Percentiles rank a stretch among this genome's conserved stretches.
Evolutionary conservation across 2,888 invertebrate genomes (phyloP).

Genomic region (Odontothrips loti): DNA sequence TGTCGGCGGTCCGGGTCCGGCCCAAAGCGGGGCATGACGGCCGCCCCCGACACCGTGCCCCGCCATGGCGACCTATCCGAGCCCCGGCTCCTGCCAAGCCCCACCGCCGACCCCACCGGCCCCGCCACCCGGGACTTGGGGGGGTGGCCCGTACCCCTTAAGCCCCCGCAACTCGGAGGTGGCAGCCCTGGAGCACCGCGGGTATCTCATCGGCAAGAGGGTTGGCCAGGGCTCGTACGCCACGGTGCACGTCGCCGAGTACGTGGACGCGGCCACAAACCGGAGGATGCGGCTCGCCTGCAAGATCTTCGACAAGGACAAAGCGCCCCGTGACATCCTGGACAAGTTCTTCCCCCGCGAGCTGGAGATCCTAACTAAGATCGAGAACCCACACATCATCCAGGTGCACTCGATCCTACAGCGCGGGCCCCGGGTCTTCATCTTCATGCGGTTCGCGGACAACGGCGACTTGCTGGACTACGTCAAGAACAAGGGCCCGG

Average conservation of each 20-base stretch:
- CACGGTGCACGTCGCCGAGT: slow-evolving; percentile 81
- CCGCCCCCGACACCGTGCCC: background rate
- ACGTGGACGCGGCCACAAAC: slow-evolving; percentile 63
- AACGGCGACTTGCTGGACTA: slow-evolving; percentile 86
- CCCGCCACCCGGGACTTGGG: no score
- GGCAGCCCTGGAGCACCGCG: slow-evolving; percentile 76
- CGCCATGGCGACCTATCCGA: background rate
- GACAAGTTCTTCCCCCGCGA: slow-evolving; percentile 92
- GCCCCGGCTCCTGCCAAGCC: background rate
- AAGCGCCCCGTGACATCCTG: slow-evolving; percentile 83
- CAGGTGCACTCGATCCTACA: slow-evolving; percentile 84
- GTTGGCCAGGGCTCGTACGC: slow-evolving; percentile 91
- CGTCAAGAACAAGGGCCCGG: slow-evolving; percentile 69
- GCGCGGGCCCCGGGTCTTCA: slow-evolving; percentile 76
- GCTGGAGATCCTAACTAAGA: slow-evolving; percentile 80
- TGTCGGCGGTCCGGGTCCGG: background rate
- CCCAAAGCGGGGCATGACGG: background rate
- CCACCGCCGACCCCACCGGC: no score
- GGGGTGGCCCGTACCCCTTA: background rate
- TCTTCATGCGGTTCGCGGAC: slow-evolving; percentile 87
- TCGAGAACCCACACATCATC: slow-evolving; percentile 87
- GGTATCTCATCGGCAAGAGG: slow-evolving; percentile 71
- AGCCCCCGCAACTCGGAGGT: slow-evolving; percentile 73
- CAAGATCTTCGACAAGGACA: slow-evolving; percentile 87
- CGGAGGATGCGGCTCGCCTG: slow-evolving; percentile 75